Base-by-base conservation (phyloP, 2,797 vertebrate species). In the Ptychobarbus kaznakovi region DNA sequence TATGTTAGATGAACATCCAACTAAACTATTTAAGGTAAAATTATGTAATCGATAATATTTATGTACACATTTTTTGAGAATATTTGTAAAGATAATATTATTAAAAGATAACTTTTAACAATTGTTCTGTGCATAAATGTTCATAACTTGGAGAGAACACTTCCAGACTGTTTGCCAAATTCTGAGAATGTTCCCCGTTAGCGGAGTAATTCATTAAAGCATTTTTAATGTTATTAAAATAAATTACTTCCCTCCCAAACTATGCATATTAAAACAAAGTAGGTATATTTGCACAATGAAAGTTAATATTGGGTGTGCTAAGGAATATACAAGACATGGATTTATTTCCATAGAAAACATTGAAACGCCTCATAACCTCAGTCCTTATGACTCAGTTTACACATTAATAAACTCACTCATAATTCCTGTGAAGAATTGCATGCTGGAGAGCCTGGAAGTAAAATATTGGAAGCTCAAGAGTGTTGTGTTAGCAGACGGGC, bases 301-400 rank as follows among this genome's bases (percentile, higher is more conserved):
- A 28, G 49, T 4, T 70, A 38, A 53, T 12, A 75, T 16, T 73
- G 70, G 42, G 13, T 22, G n/a, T 49, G 42, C 61, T 63, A 35
- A 76, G 49, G 10, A 32, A 5, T 20, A 35, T 20, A 70, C 15
- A 40, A 35, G 32, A 40, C 20, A 56, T 81, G 15, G 53, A 72
- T 82, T 44, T 32, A 72, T 82, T 82, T 58, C 16, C n/a, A 32
- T 44, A 22, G 4, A 73, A 61, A 82, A 46, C 56, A 63, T 3
- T 38, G 15, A 49, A 82, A 63, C 40, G 22, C 53, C 8, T 61
- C 42, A 61, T 73, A 74, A 44, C 44, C 13, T 20, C 3, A 46
- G 9, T 73, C 18, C 81, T 61, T 44, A 46, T 73, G 69, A 82
- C 51, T 81, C 51, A 25, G 35, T 78, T 81, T 72, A 42, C 16